Evolutionary conservation across 2,113 vertebrate species (phyloP), one percentile per base, ranked within the genome.

Genomic region (Mobula birostris): DNA sequence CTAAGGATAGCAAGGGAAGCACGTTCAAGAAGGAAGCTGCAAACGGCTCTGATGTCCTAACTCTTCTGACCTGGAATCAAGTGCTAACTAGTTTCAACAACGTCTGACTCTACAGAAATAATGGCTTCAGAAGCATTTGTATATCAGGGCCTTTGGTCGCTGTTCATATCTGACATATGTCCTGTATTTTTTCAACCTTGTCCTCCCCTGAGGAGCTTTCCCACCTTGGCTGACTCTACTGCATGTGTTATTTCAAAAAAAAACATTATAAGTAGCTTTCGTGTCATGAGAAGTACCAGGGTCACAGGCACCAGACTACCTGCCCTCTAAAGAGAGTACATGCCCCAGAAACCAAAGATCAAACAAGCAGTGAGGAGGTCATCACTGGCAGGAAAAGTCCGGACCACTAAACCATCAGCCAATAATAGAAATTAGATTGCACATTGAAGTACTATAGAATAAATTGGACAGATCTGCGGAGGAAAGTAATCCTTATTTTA

Each of bases 251-350:
- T 95, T 96, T 97, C 96, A 72, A 88, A 88, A 90, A 63, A 63
- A 61, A 63, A 36, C 14, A 96, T 95, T 95, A 96, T 96, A 95
- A 87, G 96, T 96, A 95, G 96, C 95, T 96, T 93, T 94, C 96
- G 32, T 96, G 36, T 91, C 95, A 82, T 96, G 96, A 97, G 94
- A 96, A 95, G 95, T 94, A 96, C 96, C 95, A 96, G 96, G 97
- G 96, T 97, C 97, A 96, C 95, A 94, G 95, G 95, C 97, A 96
- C 96, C 96, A 95, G 96, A 95, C 96, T 96, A 96, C 96, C 96
- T 95, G 96, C 96, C 96, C 97, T 96, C 96, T 97, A 96, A 61
- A 88, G 95, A 94, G 0, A 66, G 95, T 95, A 95, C 95, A 97
- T 96, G 95, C 95, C 95, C 97, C 97, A 96, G 94, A 94, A 94